These are phyloP conservation scores for Coenobita brevimanus DNA, from an alignment of 1,140 invertebrate genomes.

Conservation along the genomic window DNA sequence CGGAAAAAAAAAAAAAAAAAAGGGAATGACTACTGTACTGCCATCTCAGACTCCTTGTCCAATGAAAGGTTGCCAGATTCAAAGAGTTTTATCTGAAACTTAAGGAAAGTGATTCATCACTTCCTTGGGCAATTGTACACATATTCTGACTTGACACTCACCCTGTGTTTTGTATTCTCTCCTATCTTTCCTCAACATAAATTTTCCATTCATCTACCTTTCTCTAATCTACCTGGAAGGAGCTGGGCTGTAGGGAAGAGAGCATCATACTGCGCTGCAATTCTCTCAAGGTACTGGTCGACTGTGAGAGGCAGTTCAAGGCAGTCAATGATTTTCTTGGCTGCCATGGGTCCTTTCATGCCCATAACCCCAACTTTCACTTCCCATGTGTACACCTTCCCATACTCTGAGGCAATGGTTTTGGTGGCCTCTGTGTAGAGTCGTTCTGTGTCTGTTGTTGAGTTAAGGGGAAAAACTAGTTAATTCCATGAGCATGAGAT, in stretches of 20 bases:
- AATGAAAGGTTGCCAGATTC: too few species aligned
- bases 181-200: too few species aligned
- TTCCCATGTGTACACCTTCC: constrained; percentile 76
- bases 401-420: constrained; percentile 73
- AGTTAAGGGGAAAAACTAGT: too few species aligned
- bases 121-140: too few species aligned
- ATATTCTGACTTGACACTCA: too few species aligned
- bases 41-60: too few species aligned
- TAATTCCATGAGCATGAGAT: background rate
- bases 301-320: constrained; percentile 74
- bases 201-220: background rate
- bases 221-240: constrained; percentile 77
- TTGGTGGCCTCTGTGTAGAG: constrained; percentile 75
- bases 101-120: too few species aligned
- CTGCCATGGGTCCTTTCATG: constrained; percentile 73
- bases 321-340: constrained; percentile 73
- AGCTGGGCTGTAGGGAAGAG: constrained; percentile 73
- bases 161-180: too few species aligned
- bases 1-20: too few species aligned
- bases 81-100: too few species aligned
- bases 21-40: too few species aligned
- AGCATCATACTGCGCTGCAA: constrained; percentile 71
- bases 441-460: constrained; percentile 73
- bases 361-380: constrained; percentile 76
- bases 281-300: constrained; percentile 74